phyloP scores from a whole-genome alignment of 2,113 vertebrate species.

The Prionailurus bengalensis region DNA sequence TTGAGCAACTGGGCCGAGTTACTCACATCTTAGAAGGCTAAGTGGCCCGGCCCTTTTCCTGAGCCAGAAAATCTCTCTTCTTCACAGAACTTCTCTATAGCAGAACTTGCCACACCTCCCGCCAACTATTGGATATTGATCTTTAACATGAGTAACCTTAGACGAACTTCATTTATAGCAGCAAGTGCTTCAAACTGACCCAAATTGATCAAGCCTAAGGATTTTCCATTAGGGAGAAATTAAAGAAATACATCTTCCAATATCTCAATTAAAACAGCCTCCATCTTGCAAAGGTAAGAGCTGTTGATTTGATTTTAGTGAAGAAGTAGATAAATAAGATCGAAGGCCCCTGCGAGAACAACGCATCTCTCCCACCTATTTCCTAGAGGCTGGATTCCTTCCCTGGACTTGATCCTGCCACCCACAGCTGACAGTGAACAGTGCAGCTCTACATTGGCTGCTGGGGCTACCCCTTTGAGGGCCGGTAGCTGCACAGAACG shows the following conservation, averaged over 20 bases:
- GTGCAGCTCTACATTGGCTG: not conserved
- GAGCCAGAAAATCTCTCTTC: not conserved
- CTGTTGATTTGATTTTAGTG: conserved; percentile 6
- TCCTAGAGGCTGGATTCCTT: not conserved
- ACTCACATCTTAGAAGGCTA: not conserved
- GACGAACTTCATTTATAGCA: conserved; percentile 81
- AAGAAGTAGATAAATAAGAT: conserved; percentile 33
- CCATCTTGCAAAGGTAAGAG: conserved; percentile 50
- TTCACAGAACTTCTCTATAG: not conserved
- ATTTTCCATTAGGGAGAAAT: conserved; percentile 88
- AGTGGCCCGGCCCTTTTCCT: accelerated
- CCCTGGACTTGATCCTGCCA: not conserved
- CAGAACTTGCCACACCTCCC: conserved; percentile 65
- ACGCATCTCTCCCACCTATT: not conserved
- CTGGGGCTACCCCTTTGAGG: not conserved
- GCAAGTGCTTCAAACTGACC: conserved; percentile 79
- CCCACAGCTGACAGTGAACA: not conserved
- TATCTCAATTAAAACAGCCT: conserved; percentile 78
- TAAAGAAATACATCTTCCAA: conserved; percentile 85
- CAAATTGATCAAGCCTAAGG: conserved; percentile 84
- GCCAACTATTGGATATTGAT: conserved; percentile 80
- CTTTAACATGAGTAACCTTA: conserved; percentile 78
- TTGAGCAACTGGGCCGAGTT: too few relatives aligned
- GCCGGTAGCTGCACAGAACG: not conserved
- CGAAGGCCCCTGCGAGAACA: not conserved